Evolutionary conservation across 2,888 invertebrate genomes (phyloP), one percentile per base, ranked within the genome.

Genomic region (Bhutanitis thaidina): DNA sequence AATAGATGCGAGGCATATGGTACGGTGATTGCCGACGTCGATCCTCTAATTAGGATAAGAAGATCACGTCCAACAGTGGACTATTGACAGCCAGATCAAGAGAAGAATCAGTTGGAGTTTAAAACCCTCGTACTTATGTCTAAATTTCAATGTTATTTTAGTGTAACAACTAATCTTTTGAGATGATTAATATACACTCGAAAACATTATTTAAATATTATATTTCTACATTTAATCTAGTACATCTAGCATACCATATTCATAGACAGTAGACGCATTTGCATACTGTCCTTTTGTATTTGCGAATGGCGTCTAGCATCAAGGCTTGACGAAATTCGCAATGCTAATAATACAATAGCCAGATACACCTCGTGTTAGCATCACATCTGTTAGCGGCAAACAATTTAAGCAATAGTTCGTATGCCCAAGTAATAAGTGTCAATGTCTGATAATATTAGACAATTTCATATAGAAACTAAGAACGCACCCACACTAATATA

Each of bases 291-390:
- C 73, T 70, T 73, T 77, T 77, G 74, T 80, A 74, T 81, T 82
- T 81, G 73, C 76, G 71, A 77, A 78, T 69, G 67, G 73, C 67
- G 75, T 77, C 76, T 80, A 80, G 74, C 68, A 66, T 67, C 71
- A 69, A 73, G 68, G 76, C 74, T 78, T 80, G 80, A 80, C 79
- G 76, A 83, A 83, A 83, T 84, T 80, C 80, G 77, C 77, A 81
- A 74, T 83, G 80, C 80, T 81, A 83, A 82, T 85, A 79, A 83
- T 80, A 82, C 80, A 82, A 80, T 80, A 69, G 77, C 74, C 79
- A 81, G 81, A 80, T 82, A 75, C 76, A 80, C 73, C 78, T 81
- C 73, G 72, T 71, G 65, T 68, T 59, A 65, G 62, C 61, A 63
- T 66, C 69, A 67, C 72, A 75, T 78, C 71, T 72, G 77, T 66